phyloP scores from a whole-genome alignment of 2,888 invertebrate species.

The Microctonus aethiopoides region DNA sequence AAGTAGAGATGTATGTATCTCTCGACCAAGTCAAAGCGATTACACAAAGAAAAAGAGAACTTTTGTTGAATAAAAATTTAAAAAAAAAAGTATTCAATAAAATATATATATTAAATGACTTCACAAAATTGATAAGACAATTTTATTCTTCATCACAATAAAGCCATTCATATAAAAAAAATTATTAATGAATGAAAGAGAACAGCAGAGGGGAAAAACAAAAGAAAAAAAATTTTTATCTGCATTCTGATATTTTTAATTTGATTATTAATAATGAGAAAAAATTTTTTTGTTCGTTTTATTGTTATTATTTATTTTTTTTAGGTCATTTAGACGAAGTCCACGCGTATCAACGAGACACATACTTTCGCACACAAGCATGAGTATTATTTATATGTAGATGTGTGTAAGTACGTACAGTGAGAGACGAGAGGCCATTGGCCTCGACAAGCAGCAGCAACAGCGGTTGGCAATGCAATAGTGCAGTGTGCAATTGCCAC shows the following conservation, averaged over 20 bases:
- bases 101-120: neutral
- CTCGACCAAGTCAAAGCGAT: conserved; percentile 25
- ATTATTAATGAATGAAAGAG: neutral
- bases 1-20: conserved; percentile 20
- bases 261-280: neutral
- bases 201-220: neutral
- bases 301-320: neutral
- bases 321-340: conserved; percentile 1
- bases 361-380: neutral
- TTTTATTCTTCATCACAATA: neutral
- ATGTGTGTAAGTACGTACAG: conserved; percentile 6
- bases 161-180: neutral
- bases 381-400: too few relatives aligned
- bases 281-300: conserved; percentile 5
- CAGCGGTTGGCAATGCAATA: conserved; percentile 47
- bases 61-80: conserved; percentile 2
- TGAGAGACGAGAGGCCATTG: conserved; percentile 49
- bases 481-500: conserved; percentile 56
- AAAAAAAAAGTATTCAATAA: neutral
- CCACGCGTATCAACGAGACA: conserved; percentile 4
- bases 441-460: conserved; percentile 39
- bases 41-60: conserved; percentile 20
- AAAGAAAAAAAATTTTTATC: neutral
- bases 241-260: neutral
- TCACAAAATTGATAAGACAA: neutral